Evolutionary conservation across 2,888 invertebrate species (phyloP).

Genomic region (Piscicola geometra): DNA sequence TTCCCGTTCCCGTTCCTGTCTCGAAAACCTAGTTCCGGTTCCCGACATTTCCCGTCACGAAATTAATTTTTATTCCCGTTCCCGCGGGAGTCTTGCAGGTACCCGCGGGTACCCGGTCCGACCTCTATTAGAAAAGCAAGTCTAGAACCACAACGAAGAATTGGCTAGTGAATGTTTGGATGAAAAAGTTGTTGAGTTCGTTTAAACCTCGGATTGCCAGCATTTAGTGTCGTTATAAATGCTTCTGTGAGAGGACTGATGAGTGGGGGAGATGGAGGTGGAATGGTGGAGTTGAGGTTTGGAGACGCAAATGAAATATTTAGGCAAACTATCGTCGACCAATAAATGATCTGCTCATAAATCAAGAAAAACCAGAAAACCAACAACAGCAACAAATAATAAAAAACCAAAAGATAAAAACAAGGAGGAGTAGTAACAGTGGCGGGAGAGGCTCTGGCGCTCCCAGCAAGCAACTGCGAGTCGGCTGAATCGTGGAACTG

Average conservation of each 20-base stretch:
- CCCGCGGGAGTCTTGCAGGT: no score
- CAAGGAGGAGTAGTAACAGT: slow-evolving; percentile 2
- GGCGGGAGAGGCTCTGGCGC: slow-evolving; percentile 29
- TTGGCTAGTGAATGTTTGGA: no score
- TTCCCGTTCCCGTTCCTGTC: no score
- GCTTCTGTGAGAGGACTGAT: slow-evolving; percentile 10
- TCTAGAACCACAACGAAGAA: no score
- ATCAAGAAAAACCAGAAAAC: not conserved
- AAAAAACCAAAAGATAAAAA: not conserved
- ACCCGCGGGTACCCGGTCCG: no score
- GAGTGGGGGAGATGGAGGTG: slow-evolving; percentile 1
- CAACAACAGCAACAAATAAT: not conserved
- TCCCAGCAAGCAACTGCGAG: slow-evolving; percentile 9
- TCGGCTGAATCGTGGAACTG: not conserved
- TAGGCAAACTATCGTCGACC: no score
- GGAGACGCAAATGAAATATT: no score
- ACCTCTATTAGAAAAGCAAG: no score
- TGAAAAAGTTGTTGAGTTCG: no score
- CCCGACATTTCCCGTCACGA: no score
- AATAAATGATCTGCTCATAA: not conserved
- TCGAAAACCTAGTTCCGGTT: no score
- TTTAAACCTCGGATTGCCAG: slow-evolving; percentile 31
- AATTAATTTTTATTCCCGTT: no score
- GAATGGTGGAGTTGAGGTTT: not conserved
- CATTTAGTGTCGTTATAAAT: slow-evolving; percentile 29